Evolutionary conservation across 2,888 invertebrate genomes (phyloP), one percentile per base, ranked within the genome.

Genomic region (Selenia dentaria): DNA sequence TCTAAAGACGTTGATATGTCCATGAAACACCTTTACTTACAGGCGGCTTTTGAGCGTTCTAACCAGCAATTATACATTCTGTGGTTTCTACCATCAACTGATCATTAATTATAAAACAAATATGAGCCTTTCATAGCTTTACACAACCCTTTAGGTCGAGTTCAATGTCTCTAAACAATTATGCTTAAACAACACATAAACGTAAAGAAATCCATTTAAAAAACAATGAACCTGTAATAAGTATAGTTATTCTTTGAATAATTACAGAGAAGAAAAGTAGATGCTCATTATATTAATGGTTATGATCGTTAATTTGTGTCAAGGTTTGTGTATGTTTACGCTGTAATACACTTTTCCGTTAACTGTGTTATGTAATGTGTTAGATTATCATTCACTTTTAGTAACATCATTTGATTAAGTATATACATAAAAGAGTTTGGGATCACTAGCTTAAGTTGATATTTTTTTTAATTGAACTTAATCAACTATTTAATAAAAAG

Each of bases 201-300:
- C 4, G 28, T 35, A 25, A 45, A 38, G 45, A 35, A 10, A n/a
- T 33, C 28, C 8, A 34, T 35, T 39, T 34, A 39, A 40, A 46
- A 35, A 31, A 46, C 40, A 40, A 39, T 39, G 28, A 39, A 45
- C 31, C n/a, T 13, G 20, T 45, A 45, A 39, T 27, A 36, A n/a
- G 29, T 40, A 26, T 34, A 28, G 34, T 12, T 29, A 32, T 42
- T 20, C 14, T 29, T 33, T 27, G 40, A 38, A 43, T 49, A 49
- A 49, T 49, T 18, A 27, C 22, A 31, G 26, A 37, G 41, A 37
- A 34, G 38, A 31, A 29, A 49, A 39, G 31, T 40, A 27, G 13
- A 20, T 38, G 22, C 12, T 43, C 42, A 36, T 49, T 49, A 49
- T 14, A n/a, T 49, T 39, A 48, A 49, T 35, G 34, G 43, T 48